Percentiles rank a stretch among this genome's conserved stretches.
Evolutionary conservation across 2,113 vertebrate species (phyloP).

Genomic region (Solenodon paradoxus): DNA sequence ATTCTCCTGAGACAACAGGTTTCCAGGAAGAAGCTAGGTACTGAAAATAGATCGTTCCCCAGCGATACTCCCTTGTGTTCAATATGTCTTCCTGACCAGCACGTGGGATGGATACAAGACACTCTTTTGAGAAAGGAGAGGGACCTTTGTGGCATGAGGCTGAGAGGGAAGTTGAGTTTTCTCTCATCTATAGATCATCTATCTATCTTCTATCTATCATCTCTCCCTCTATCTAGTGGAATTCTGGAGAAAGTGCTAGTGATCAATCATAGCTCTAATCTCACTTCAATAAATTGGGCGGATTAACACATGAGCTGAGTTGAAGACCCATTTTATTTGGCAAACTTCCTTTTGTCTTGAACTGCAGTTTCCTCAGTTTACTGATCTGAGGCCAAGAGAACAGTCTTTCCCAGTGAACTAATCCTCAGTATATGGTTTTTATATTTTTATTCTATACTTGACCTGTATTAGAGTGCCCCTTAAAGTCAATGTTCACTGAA

Average conservation of each 20-base stretch:
- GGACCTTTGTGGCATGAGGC: too few species aligned
- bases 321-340: accelerated
- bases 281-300: not conserved
- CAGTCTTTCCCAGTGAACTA: not conserved
- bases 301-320: not conserved
- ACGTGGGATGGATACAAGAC: not conserved
- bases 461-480: accelerated
- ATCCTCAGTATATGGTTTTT: not conserved
- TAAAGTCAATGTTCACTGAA: not conserved
- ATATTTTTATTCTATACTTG: not conserved
- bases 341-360: not conserved
- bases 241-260: not conserved
- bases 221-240: not conserved
- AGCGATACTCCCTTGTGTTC: not conserved
- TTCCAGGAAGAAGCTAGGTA: constrained; percentile 34
- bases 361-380: not conserved
- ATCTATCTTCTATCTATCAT: not conserved
- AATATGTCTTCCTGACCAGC: not conserved
- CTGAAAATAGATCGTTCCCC: constrained; percentile 36
- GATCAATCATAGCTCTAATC: accelerated
- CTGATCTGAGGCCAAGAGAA: not conserved
- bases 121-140: not conserved
- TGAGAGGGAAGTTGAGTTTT: not conserved
- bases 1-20: constrained; percentile 37
- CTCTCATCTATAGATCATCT: not conserved